A percentile compares a stretch with the other conserved stretches of the same genome.
phyloP scores from a whole-genome alignment of 1,140 invertebrate species.

The Gonatopus flavifemur region DNA sequence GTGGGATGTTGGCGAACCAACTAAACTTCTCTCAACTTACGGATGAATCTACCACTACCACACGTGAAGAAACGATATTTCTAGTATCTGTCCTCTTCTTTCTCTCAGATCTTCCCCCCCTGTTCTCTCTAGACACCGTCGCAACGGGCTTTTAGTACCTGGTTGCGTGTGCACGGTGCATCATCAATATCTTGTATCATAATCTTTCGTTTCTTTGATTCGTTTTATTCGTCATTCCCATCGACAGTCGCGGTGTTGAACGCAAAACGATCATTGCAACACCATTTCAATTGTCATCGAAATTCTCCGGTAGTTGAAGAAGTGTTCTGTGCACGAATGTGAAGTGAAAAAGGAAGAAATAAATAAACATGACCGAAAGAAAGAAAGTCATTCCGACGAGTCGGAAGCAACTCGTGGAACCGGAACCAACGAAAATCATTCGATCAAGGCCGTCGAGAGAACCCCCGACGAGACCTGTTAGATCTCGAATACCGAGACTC shows the following conservation, averaged over 20 bases:
- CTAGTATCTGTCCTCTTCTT: no score
- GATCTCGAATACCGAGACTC: no score
- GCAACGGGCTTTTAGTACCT: constrained; percentile 23
- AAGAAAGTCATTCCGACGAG: constrained; percentile 27
- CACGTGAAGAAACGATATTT: constrained; percentile 1
- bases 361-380: constrained; percentile 42
- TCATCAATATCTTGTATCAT: background rate
- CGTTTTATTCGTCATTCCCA: no score
- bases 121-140: constrained; percentile 31
- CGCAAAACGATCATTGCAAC: background rate
- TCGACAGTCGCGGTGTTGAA: background rate
- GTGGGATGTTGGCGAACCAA: constrained; percentile 36
- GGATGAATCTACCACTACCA: constrained; percentile 15
- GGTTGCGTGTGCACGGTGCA: constrained; percentile 18
- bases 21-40: constrained; percentile 12
- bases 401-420: constrained; percentile 28
- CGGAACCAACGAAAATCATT: constrained; percentile 1
- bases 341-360: no score
- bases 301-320: background rate
- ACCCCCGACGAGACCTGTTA: constrained; percentile 26
- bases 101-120: background rate
- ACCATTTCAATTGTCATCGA: background rate
- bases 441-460: constrained; percentile 19
- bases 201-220: background rate
- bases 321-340: constrained; percentile 15